A percentile compares a stretch with the other conserved stretches of the same genome.
Evolutionary conservation across 2,113 vertebrate species (phyloP).

Genomic region (Redunca redunca): DNA sequence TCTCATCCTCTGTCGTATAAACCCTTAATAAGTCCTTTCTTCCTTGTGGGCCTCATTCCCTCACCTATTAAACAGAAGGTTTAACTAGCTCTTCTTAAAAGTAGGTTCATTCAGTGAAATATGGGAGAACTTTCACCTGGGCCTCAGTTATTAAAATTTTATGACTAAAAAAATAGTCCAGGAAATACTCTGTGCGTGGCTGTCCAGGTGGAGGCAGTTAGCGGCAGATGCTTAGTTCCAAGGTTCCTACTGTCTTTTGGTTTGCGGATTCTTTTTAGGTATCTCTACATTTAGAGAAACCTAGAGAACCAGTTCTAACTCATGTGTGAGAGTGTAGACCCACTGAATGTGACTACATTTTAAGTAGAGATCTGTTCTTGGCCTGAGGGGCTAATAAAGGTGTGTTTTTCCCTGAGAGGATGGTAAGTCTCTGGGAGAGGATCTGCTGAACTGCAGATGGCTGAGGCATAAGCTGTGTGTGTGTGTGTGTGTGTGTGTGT

Average conservation of each 20-base stretch:
- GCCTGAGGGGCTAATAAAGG: not conserved
- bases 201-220: not conserved
- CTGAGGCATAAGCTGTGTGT: not conserved
- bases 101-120: not conserved
- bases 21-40: not conserved
- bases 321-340: not conserved
- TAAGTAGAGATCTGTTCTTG: not conserved
- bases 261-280: not conserved
- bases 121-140: not conserved
- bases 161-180: not conserved
- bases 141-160: not conserved
- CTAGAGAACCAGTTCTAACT: not conserved
- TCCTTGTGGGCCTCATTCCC: not conserved
- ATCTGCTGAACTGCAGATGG: not conserved
- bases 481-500: not conserved
- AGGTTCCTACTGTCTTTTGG: not conserved
- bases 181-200: not conserved
- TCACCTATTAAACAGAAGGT: not conserved
- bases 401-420: not conserved
- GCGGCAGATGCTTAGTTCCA: not conserved
- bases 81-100: not conserved
- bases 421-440: not conserved
- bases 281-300: not conserved
- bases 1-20: no score
- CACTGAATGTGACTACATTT: not conserved